Conservation (phyloP, 2,888 invertebrate species). For the Petrolisthes cinctipes region DNA sequence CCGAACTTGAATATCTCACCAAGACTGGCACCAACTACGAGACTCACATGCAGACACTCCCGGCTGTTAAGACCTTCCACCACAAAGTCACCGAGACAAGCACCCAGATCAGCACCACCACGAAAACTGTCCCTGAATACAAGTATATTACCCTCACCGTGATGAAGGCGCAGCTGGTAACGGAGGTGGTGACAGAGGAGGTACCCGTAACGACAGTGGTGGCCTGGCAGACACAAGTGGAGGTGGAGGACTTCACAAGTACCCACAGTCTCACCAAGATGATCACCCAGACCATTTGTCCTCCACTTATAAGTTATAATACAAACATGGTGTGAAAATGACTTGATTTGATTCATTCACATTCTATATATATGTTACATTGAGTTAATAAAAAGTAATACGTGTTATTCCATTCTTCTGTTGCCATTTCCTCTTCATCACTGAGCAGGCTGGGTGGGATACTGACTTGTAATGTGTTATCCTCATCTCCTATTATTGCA, state of each 20-base stretch:
- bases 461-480: too few species aligned
- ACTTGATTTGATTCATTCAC: not conserved
- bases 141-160: not conserved
- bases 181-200: not conserved
- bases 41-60: constrained; percentile 19
- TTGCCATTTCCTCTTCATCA: too few species aligned
- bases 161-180: constrained; percentile 21
- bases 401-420: not conserved
- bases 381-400: not conserved
- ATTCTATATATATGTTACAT: not conserved
- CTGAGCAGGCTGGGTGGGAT: too few species aligned
- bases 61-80: constrained; percentile 3
- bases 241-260: constrained; percentile 2
- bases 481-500: too few species aligned
- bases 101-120: constrained; percentile 4
- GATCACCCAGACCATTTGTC: constrained; percentile 47
- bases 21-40: constrained; percentile 42
- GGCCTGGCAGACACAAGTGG: constrained; percentile 11
- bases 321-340: not conserved
- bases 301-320: not conserved
- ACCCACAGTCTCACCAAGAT: constrained; percentile 44
- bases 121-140: not conserved
- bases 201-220: not conserved
- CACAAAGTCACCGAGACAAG: not conserved
- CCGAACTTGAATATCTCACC: constrained; percentile 25